These are phyloP conservation scores for Agrotis puta DNA, from an alignment of 2,888 invertebrate genomes.

Conservation along the genomic window DNA sequence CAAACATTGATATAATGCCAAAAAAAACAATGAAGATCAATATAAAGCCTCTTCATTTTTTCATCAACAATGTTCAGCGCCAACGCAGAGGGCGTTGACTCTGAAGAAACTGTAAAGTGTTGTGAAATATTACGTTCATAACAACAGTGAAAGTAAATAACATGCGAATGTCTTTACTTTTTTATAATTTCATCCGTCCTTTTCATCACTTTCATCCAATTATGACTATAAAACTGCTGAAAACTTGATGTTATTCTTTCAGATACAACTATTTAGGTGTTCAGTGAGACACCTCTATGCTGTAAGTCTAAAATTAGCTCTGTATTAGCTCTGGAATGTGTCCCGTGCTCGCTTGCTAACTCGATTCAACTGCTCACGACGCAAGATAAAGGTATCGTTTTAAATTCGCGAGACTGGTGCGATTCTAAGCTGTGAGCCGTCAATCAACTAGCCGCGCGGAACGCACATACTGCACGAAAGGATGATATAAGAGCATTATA, in stretches of 20 bases:
- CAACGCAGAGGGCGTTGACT: constrained; percentile 35
- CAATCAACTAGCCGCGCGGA: constrained; percentile 60
- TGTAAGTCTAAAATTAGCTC: constrained; percentile 64
- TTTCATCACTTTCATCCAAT: constrained; percentile 3
- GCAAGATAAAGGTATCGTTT: constrained; percentile 46
- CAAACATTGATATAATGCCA: too few species aligned
- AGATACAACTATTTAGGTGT: constrained; percentile 49
- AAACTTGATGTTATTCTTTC: constrained; percentile 51
- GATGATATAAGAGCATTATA: constrained; percentile 65
- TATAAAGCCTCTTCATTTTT: too few species aligned
- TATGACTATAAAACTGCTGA: constrained; percentile 14
- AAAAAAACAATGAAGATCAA: too few species aligned
- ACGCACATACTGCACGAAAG: constrained; percentile 54
- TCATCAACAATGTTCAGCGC: background rate
- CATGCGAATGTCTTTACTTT: background rate
- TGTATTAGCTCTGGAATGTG: constrained; percentile 66
- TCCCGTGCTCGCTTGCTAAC: constrained; percentile 55
- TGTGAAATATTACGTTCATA: constrained; percentile 21
- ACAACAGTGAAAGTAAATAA: constrained; percentile 27
- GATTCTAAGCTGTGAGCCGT: constrained; percentile 42
- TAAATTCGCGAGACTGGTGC: constrained; percentile 44
- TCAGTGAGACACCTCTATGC: constrained; percentile 55
- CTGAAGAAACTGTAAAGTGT: constrained; percentile 18
- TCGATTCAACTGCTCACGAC: constrained; percentile 54
- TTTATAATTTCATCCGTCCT: background rate